phyloP scores from a whole-genome alignment of 2,888 invertebrate genomes.

The Cremastobaeus sp. region DNA sequence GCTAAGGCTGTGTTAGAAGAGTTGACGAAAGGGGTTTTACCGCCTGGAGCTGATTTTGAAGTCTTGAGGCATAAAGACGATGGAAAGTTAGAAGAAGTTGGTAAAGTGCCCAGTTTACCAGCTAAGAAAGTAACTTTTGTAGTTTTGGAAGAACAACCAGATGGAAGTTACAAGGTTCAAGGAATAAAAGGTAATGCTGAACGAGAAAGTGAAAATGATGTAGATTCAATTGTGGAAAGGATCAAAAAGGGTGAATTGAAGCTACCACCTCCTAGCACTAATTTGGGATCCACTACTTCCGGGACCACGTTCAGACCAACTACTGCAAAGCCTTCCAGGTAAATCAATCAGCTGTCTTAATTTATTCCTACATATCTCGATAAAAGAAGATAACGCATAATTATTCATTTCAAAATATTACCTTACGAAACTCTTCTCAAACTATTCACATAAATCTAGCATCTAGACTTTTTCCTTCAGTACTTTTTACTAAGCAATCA shows the following conservation, averaged over 20 bases:
- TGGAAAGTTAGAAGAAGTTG: slow-evolving; percentile 85
- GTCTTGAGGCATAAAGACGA: slow-evolving; percentile 87
- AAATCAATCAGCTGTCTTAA: slow-evolving; percentile 4
- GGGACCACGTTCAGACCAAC: slow-evolving; percentile 67
- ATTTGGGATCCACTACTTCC: slow-evolving; percentile 72
- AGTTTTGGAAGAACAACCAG: slow-evolving; percentile 90
- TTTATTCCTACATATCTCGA: slow-evolving; percentile 17
- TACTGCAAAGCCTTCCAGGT: slow-evolving; percentile 63
- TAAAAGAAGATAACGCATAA: too few species aligned
- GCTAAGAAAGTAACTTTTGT: slow-evolving; percentile 92
- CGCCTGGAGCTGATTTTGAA: slow-evolving; percentile 89
- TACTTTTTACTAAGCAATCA: slow-evolving; percentile 51
- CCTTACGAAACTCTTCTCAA: too few species aligned
- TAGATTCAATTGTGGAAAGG: slow-evolving; percentile 88
- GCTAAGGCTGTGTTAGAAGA: slow-evolving; percentile 86
- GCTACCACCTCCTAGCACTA: slow-evolving; percentile 84
- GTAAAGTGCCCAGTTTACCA: slow-evolving; percentile 82
- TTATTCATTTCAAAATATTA: too few species aligned
- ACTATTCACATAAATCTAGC: too few species aligned
- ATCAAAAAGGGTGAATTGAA: slow-evolving; percentile 91
- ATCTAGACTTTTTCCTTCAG: not conserved
- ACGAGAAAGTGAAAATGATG: slow-evolving; percentile 84
- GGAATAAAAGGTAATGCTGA: slow-evolving; percentile 87
- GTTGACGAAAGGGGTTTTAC: slow-evolving; percentile 87
- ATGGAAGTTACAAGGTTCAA: slow-evolving; percentile 91